phyloP scores from a whole-genome alignment of 2,888 invertebrate species.

The Thelaira solivaga region DNA sequence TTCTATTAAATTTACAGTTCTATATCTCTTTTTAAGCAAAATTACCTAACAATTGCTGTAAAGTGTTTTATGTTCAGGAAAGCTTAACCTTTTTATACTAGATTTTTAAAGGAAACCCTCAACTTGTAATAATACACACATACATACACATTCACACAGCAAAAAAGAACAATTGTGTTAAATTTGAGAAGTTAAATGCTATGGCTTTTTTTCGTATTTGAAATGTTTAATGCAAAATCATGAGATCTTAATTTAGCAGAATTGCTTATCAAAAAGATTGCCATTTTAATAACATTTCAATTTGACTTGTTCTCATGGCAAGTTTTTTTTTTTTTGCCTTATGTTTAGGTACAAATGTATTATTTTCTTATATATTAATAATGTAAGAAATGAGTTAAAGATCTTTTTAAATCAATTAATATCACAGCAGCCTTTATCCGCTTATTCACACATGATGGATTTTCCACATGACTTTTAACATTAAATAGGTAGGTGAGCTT shows the following conservation, averaged over 20 bases:
- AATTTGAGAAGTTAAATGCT: background rate
- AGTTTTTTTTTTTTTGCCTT: background rate
- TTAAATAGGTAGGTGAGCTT: too few species aligned
- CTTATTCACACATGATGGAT: too few species aligned
- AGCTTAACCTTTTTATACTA: too few species aligned
- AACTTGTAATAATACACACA: constrained; percentile 8
- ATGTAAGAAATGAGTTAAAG: too few species aligned
- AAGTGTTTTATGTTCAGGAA: too few species aligned
- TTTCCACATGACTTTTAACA: too few species aligned
- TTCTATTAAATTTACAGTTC: too few species aligned
- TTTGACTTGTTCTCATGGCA: background rate
- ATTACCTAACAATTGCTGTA: background rate
- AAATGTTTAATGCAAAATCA: background rate
- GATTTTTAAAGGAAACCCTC: background rate
- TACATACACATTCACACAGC: constrained; percentile 13
- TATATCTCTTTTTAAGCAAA: too few species aligned
- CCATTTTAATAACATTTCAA: background rate
- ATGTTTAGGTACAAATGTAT: too few species aligned
- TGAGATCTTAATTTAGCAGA: background rate
- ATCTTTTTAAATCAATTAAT: background rate
- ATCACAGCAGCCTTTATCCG: background rate
- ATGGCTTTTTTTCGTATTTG: background rate
- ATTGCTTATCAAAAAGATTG: background rate
- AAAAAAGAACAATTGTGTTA: constrained; percentile 39
- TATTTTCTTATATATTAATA: too few species aligned